These are phyloP conservation scores for Furcula furcula DNA, from an alignment of 2,888 invertebrate species.

Conservation along the genomic window DNA sequence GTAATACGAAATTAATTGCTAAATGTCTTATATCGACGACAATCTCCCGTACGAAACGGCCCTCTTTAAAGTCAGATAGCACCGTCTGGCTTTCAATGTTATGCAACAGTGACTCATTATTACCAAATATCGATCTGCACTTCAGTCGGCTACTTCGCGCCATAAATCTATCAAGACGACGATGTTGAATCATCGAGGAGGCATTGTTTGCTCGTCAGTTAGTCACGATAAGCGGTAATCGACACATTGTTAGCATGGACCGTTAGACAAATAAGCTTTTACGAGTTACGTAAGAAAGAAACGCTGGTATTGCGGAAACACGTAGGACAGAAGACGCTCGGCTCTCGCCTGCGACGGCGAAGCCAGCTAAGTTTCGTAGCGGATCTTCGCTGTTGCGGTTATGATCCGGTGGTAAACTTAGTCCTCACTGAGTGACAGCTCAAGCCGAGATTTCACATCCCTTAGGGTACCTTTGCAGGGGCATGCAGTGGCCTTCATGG, in stretches of 20 bases:
- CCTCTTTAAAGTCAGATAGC: constrained; percentile 35
- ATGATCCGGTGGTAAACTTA: too few relatives aligned
- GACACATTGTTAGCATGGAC: constrained; percentile 10
- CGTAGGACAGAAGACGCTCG: constrained; percentile 32
- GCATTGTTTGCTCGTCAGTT: constrained; percentile 50
- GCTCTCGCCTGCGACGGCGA: too few relatives aligned
- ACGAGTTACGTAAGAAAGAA: constrained; percentile 47
- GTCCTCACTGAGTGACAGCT: too few relatives aligned
- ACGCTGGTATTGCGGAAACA: constrained; percentile 50
- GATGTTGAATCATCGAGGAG: constrained; percentile 45
- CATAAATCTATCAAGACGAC: constrained; percentile 34
- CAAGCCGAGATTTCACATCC: too few relatives aligned
- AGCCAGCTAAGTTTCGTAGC: too few relatives aligned
- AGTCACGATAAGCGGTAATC: constrained; percentile 38
- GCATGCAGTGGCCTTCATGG: too few relatives aligned
- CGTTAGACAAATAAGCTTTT: constrained; percentile 30
- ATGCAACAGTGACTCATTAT: constrained; percentile 58
- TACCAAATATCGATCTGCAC: constrained; percentile 46
- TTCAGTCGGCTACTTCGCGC: constrained; percentile 24
- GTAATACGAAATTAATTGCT: constrained; percentile 42
- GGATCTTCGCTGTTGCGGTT: too few relatives aligned
- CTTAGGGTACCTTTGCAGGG: too few relatives aligned
- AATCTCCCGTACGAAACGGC: constrained; percentile 33
- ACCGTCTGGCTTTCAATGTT: constrained; percentile 42
- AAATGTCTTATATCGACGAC: constrained; percentile 35